A percentile compares a stretch with the other conserved stretches of the same genome.
Conservation (phyloP, 2,888 invertebrate genomes). For the Allophyes oxyacanthae region DNA sequence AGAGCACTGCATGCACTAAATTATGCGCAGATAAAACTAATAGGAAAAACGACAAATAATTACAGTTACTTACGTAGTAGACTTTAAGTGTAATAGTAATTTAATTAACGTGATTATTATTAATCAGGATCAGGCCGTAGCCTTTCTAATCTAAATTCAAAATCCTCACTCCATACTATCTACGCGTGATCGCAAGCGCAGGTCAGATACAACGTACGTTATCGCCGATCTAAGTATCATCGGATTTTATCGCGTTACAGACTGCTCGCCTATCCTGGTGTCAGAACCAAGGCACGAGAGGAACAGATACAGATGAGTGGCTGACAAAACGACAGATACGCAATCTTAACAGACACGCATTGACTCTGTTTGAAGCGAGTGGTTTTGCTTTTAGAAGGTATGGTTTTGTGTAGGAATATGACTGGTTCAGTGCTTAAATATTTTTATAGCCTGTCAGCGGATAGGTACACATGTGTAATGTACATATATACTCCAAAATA, state of each 20-base stretch:
- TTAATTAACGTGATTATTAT: too few species aligned
- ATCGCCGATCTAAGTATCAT: constrained; percentile 23
- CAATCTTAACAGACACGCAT: constrained; percentile 21
- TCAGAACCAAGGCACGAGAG: constrained; percentile 24
- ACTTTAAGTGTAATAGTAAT: too few species aligned
- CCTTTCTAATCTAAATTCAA: neutral
- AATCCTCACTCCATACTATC: neutral
- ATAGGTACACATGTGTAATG: too few species aligned
- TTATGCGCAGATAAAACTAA: too few species aligned
- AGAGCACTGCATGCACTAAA: too few species aligned
- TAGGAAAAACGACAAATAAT: too few species aligned
- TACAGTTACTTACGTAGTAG: too few species aligned
- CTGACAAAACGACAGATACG: constrained; percentile 49
- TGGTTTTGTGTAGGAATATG: neutral
- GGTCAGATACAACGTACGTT: constrained; percentile 20
- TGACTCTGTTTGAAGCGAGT: neutral
- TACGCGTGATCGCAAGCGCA: constrained; percentile 6
- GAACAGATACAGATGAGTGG: constrained; percentile 29
- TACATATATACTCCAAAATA: too few species aligned
- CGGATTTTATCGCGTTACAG: constrained; percentile 26
- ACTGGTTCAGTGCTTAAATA: constrained; percentile 10
- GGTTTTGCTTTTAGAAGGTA: neutral
- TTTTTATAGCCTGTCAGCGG: constrained; percentile 28
- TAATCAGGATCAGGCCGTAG: too few species aligned
- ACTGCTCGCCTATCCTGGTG: constrained; percentile 29